These are phyloP conservation scores for Eufriesea mexicana DNA, from an alignment of 1,140 invertebrate species.

Conservation along the genomic window DNA sequence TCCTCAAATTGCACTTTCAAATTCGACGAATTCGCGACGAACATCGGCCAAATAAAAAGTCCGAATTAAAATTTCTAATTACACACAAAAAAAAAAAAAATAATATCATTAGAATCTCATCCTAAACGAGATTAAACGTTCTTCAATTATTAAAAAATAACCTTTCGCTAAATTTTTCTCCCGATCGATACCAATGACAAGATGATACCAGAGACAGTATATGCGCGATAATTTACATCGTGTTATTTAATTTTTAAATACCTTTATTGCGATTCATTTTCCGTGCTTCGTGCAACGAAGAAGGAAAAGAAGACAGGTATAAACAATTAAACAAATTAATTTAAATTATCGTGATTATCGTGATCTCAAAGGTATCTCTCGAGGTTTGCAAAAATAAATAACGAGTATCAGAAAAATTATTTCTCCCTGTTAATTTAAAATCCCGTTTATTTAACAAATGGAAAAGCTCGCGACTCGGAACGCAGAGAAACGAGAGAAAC, in stretches of 20 bases:
- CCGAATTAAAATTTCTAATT: neutral
- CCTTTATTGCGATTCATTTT: no score
- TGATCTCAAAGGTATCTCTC: no score
- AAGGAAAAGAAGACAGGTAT: neutral
- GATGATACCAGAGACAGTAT: no score
- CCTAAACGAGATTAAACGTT: no score
- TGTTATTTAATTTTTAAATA: neutral
- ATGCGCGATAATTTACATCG: neutral
- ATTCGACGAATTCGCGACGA: constrained; percentile 2
- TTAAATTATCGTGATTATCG: no score
- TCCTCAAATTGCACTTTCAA: neutral
- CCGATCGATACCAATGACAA: neutral
- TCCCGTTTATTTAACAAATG: neutral
- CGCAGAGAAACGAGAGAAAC: neutral
- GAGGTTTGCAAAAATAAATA: no score
- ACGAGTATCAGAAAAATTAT: neutral
- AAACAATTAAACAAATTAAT: neutral
- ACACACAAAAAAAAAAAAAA: no score
- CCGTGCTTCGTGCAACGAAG: no score
- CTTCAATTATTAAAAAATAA: no score
- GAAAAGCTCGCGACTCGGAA: neutral
- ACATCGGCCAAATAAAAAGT: neutral
- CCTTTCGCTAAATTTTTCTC: neutral
- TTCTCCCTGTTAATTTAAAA: no score
- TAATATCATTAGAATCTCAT: no score